Percentiles rank a stretch among this genome's conserved stretches.
Evolutionary conservation across 2,888 invertebrate genomes (phyloP).

Genomic region (Pristionchus exspectatus): DNA sequence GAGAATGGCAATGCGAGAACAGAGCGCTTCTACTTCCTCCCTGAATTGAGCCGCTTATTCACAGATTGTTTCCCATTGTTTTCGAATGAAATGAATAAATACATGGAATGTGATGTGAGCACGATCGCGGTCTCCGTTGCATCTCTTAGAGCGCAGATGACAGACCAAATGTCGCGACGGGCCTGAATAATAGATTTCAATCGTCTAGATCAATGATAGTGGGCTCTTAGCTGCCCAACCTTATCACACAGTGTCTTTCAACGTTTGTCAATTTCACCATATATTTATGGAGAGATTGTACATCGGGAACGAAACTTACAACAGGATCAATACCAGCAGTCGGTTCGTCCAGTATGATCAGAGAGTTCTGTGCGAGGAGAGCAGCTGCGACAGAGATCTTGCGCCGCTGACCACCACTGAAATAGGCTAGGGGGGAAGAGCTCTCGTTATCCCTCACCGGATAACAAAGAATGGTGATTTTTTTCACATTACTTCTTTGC

Average conservation of each 20-base stretch:
- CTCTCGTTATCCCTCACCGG: too few relatives aligned
- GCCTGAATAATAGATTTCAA: conserved; percentile 78
- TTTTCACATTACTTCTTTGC: too few relatives aligned
- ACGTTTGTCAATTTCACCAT: too few relatives aligned
- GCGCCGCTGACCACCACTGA: conserved; percentile 87
- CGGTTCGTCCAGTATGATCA: conserved; percentile 84
- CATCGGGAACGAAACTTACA: conserved; percentile 55
- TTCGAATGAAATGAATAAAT: neutral
- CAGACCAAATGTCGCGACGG: conserved; percentile 83
- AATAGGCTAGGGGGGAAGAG: neutral
- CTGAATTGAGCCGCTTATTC: neutral
- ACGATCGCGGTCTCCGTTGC: conserved; percentile 78
- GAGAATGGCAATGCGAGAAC: conserved; percentile 75
- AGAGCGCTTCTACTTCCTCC: conserved; percentile 73
- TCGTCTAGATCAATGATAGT: too few relatives aligned
- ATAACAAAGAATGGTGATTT: too few relatives aligned
- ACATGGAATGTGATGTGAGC: conserved; percentile 81
- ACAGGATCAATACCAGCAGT: conserved; percentile 82
- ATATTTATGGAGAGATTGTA: too few relatives aligned
- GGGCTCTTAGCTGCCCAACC: too few relatives aligned
- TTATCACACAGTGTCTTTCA: too few relatives aligned
- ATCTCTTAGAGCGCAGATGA: conserved; percentile 63
- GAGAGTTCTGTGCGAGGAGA: conserved; percentile 85
- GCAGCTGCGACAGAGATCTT: conserved; percentile 89
- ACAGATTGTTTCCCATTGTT: too few relatives aligned